Evolutionary conservation across 2,888 invertebrate species (phyloP), one percentile per base, ranked within the genome.

Genomic region (Podotricha telesiphe): DNA sequence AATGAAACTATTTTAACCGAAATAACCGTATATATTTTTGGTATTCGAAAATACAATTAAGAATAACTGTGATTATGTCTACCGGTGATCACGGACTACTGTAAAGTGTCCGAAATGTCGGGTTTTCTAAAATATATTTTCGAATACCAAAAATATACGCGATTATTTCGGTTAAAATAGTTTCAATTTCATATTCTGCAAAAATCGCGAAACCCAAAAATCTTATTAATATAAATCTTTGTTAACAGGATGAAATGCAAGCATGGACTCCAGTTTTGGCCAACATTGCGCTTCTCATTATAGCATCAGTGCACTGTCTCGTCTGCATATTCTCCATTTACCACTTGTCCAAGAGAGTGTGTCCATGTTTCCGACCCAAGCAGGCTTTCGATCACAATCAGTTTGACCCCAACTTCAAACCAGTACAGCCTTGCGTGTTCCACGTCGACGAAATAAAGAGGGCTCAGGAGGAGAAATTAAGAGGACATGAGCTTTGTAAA

Each of bases 201-300:
- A n/a, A n/a, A n/a, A n/a, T n/a, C n/a, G n/a, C n/a, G n/a, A n/a
- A n/a, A n/a, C n/a, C n/a, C n/a, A n/a, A n/a, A n/a, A n/a, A n/a
- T n/a, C n/a, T 37, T 7, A 8, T 37, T n/a, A 28, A 10, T 28
- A 53, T 34, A 53, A 8, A 53, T n/a, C 8, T 10, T 67, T 51
- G 45, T 67, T 45, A 10, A 17, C 90, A 89, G 83, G 94, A 93
- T 82, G 94, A 93, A 76, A 89, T 88, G 89, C 86, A 87, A 73
- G 93, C 92, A 0, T 95, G 94, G 94, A 92, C 94, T 1, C 94
- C 95, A 0, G 91, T 95, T 56, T 84, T 95, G 37, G 93, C 94
- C 13, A 95, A 95, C 86, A 93, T 94, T 68, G 94, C 94, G 0
- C 85, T 96, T 7, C 90, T 95, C 59, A 87, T 95, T 73, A 91